phyloP scores from a whole-genome alignment of 2,113 vertebrate genomes.

The Elaphurus davidianus region DNA sequence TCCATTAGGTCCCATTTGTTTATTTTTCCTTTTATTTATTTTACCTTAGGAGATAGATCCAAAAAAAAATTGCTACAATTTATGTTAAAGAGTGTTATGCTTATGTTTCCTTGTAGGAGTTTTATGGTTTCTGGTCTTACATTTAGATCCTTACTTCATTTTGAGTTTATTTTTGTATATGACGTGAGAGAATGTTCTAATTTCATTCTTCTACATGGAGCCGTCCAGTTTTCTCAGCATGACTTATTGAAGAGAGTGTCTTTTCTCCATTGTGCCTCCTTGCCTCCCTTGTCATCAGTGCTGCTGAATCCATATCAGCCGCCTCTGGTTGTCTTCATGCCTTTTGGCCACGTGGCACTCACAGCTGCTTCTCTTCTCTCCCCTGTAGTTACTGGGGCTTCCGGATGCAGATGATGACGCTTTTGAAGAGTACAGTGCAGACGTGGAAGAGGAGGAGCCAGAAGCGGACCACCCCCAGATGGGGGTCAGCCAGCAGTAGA shows the following conservation, averaged over 20 bases:
- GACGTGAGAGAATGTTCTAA: neutral
- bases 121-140: neutral
- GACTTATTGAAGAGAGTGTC: too few species aligned
- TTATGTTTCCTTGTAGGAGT: neutral
- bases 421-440: slow-evolving; percentile 98
- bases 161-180: neutral
- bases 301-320: neutral
- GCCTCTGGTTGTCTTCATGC: neutral
- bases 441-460: slow-evolving; percentile 95
- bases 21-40: neutral
- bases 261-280: neutral
- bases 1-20: neutral
- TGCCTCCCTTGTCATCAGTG: neutral
- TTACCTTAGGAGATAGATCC: neutral
- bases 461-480: slow-evolving; percentile 98
- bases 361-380: slow-evolving; percentile 61
- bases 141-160: neutral
- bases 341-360: neutral
- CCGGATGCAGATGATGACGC: slow-evolving; percentile 96
- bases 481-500: slow-evolving; percentile 98
- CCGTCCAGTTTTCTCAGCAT: neutral
- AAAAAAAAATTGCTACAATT: neutral
- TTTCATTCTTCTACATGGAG: neutral
- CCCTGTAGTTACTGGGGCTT: slow-evolving; percentile 92
- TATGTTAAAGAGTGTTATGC: neutral